Conservation (phyloP, 2,797 vertebrate species). For the Neomorphus geoffroyi region DNA sequence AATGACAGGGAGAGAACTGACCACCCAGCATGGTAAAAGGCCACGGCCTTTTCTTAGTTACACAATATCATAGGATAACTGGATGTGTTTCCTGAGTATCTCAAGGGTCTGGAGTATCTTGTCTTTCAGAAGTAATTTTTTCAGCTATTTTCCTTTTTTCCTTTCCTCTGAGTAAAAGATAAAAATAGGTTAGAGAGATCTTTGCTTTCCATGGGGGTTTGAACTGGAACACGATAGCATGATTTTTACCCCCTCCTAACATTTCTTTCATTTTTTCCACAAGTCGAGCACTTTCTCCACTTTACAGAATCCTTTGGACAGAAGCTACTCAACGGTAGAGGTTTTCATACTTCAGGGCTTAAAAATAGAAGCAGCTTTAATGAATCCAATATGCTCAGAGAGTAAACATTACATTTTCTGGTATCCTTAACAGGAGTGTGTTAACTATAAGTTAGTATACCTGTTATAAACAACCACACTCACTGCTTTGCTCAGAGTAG, state of each 20-base stretch:
- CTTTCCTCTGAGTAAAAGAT: background rate
- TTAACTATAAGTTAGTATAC: background rate
- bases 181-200: background rate
- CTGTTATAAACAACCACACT: background rate
- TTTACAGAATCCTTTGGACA: background rate
- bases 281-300: background rate
- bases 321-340: conserved; percentile 28
- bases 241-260: conserved; percentile 49
- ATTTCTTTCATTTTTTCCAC: conserved; percentile 58
- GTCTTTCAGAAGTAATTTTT: background rate
- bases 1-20: background rate
- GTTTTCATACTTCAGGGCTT: conserved; percentile 32
- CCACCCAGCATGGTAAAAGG: background rate
- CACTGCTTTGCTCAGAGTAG: background rate
- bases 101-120: background rate
- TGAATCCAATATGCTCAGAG: conserved; percentile 27
- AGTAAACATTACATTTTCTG: background rate
- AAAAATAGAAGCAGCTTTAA: conserved; percentile 53
- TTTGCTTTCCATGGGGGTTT: background rate
- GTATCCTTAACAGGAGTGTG: background rate
- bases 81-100: background rate
- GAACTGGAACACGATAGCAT: background rate
- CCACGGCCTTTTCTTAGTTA: background rate
- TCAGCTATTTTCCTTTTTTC: background rate
- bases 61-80: background rate